Evolutionary conservation across 2,888 invertebrate species (phyloP).

Genomic region (Dolichomitus sp.): DNA sequence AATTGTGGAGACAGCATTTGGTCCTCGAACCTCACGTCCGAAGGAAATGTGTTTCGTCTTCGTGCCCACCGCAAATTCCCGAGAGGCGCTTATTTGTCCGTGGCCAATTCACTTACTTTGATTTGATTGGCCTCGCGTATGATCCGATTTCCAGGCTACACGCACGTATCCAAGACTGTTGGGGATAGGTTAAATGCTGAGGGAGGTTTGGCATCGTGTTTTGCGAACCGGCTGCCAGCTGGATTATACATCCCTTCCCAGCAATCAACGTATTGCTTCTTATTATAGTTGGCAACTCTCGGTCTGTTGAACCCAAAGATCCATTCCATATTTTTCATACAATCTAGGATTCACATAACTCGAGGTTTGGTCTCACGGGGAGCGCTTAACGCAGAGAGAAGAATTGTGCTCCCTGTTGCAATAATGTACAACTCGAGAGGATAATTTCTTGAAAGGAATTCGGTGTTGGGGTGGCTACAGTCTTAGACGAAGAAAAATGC

Average conservation of each 20-base stretch:
- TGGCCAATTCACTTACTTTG: constrained; percentile 85
- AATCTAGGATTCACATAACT: constrained; percentile 28
- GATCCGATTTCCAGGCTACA: constrained; percentile 72
- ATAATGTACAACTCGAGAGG: constrained; percentile 61
- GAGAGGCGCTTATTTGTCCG: constrained; percentile 61
- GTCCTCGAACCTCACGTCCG: constrained; percentile 8
- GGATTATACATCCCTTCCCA: constrained; percentile 71
- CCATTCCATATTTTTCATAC: constrained; percentile 48
- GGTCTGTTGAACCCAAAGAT: constrained; percentile 25
- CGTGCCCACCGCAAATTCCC: constrained; percentile 63
- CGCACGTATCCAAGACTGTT: constrained; percentile 38
- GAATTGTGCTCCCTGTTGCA: constrained; percentile 59
- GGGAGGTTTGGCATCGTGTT: constrained; percentile 78
- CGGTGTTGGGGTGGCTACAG: constrained; percentile 61
- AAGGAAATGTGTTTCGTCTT: constrained; percentile 55
- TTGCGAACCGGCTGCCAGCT: constrained; percentile 76
- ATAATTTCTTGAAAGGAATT: constrained; percentile 69
- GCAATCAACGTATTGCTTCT: constrained; percentile 83
- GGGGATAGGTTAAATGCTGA: constrained; percentile 57
- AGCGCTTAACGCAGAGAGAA: constrained; percentile 41
- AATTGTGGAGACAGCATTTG: constrained; percentile 59
- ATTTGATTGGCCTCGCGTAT: constrained; percentile 84
- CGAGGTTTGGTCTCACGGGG: constrained; percentile 64
- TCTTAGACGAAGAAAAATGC: constrained; percentile 65
- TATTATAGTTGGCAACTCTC: constrained; percentile 81